phyloP scores from a whole-genome alignment of 2,113 vertebrate species.

The Indicator indicator region DNA sequence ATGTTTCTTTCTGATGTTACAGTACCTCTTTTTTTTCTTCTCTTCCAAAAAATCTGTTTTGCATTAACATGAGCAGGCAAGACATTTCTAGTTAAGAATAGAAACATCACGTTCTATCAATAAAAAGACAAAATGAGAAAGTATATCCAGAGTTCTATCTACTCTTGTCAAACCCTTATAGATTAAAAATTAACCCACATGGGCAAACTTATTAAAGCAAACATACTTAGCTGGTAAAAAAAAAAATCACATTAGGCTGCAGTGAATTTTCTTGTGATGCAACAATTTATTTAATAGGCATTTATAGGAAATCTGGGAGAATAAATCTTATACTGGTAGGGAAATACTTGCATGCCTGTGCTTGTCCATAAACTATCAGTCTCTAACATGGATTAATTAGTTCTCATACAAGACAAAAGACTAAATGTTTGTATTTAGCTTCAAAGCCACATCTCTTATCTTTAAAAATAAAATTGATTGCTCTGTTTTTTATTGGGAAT shows the following conservation, averaged over 20 bases:
- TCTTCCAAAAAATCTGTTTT: conserved; percentile 72
- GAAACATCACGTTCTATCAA: conserved; percentile 68
- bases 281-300: not conserved
- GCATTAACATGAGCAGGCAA: conserved; percentile 77
- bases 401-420: not conserved
- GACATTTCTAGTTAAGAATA: conserved; percentile 69
- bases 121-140: conserved; percentile 39
- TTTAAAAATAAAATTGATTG: not conserved
- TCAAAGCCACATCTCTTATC: not conserved
- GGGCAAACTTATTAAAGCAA: not conserved
- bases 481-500: not conserved
- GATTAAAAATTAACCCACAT: not conserved
- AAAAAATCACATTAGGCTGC: not conserved
- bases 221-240: not conserved
- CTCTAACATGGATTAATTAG: not conserved
- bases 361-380: not conserved
- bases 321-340: not conserved
- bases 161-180: not conserved
- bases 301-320: not conserved
- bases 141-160: not conserved
- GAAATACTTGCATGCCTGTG: not conserved
- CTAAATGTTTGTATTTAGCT: not conserved
- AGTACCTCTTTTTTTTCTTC: conserved; percentile 43
- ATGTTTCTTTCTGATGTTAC: conserved; percentile 82
- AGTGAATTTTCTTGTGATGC: not conserved